These are phyloP conservation scores for Eilema sororculum DNA, from an alignment of 2,888 invertebrate species.

Conservation along the genomic window DNA sequence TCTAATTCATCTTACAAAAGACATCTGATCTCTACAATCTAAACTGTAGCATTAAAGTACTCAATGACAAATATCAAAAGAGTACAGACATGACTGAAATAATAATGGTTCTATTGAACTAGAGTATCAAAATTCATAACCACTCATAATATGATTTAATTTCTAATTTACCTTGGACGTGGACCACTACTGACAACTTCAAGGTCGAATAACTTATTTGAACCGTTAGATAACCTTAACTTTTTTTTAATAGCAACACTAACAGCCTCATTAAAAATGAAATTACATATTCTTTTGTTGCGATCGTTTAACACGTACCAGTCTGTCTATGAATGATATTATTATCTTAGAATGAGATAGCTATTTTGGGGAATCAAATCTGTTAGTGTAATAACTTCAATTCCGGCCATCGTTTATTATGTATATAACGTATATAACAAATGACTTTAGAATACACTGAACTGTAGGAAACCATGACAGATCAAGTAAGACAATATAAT, in stretches of 20 bases:
- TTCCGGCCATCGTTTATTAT: too few relatives aligned
- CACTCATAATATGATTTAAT: conserved; percentile 4
- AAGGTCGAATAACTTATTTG: conserved; percentile 27
- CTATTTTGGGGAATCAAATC: background rate
- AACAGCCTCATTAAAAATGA: conserved; percentile 1
- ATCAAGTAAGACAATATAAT: too few relatives aligned
- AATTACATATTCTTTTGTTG: background rate
- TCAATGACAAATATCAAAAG: background rate
- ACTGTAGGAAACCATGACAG: too few relatives aligned
- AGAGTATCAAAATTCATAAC: background rate
- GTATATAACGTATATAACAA: too few relatives aligned
- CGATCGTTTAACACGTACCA: background rate
- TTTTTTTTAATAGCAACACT: conserved; percentile 2
- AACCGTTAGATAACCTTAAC: background rate
- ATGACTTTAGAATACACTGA: too few relatives aligned
- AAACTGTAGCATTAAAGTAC: background rate
- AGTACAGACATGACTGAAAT: background rate
- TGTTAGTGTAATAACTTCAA: too few relatives aligned
- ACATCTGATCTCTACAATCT: too few relatives aligned
- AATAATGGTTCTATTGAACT: background rate
- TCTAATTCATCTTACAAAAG: background rate
- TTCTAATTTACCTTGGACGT: conserved; percentile 40
- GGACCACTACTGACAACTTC: conserved; percentile 12
- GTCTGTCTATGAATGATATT: background rate
- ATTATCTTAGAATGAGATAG: too few relatives aligned